A percentile compares a stretch with the other conserved stretches of the same genome.
These are phyloP conservation scores for Alouatta palliata DNA, from an alignment of 2,113 vertebrate species.

Conservation along the genomic window DNA sequence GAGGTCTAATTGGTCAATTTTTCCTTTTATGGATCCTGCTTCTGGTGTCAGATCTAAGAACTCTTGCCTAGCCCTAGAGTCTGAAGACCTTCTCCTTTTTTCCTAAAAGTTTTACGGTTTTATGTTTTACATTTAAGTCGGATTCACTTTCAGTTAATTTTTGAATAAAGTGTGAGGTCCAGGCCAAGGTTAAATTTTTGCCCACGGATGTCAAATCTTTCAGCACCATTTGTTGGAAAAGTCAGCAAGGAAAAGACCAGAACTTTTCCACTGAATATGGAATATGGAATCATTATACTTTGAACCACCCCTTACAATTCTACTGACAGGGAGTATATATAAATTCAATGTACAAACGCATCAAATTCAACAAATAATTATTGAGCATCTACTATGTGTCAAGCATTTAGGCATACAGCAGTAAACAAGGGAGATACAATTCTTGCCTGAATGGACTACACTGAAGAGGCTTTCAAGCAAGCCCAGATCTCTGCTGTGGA, in stretches of 20 bases:
- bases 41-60: background rate
- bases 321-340: background rate
- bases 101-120: background rate
- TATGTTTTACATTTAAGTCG: background rate
- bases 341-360: background rate
- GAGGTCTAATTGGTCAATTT: background rate
- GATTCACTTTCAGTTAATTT: constrained; percentile 5
- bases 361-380: background rate
- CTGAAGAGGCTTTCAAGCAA: background rate
- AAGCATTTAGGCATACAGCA: background rate
- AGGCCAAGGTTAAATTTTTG: background rate
- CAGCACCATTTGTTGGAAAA: background rate
- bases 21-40: background rate
- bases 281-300: background rate
- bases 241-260: background rate
- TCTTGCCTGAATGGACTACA: background rate
- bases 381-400: background rate
- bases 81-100: background rate
- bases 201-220: background rate
- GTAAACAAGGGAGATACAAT: background rate
- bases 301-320: background rate
- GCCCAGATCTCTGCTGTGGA: background rate
- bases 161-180: background rate
- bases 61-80: background rate
- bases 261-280: background rate